Conservation (phyloP, 2,888 invertebrate species). For the Stenodera caucasica region DNA sequence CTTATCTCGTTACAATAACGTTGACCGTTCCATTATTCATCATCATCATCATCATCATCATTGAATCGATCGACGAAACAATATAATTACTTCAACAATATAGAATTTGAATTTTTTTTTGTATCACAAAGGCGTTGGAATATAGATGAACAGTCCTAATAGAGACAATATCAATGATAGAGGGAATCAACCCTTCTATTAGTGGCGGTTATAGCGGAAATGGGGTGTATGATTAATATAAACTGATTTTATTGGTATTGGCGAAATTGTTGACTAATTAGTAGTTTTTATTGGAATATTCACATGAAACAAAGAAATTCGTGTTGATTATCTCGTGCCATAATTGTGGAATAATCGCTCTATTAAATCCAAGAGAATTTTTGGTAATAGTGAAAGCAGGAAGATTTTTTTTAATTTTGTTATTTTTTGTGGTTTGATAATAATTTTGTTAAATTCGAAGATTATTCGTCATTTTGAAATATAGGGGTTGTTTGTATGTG, state of each 20-base stretch:
- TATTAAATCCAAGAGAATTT: neutral
- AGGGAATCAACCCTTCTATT: neutral
- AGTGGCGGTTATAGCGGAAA: neutral
- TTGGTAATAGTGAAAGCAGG: neutral
- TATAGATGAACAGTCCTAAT: neutral
- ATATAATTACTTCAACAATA: neutral
- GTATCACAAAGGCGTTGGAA: neutral
- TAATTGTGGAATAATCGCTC: neutral
- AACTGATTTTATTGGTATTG: no score
- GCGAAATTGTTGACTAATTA: neutral
- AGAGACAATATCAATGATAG: neutral
- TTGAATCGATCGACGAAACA: slow-evolving; percentile 10
- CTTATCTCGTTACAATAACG: slow-evolving; percentile 16
- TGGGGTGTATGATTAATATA: neutral
- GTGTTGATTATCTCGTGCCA: neutral
- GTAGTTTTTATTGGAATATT: neutral
- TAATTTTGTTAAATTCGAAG: neutral
- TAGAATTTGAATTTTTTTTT: no score
- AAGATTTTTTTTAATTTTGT: neutral
- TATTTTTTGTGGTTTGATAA: no score
- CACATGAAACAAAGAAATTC: neutral
- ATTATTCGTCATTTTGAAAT: neutral
- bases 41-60: no score
- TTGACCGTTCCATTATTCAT: slow-evolving; percentile 18
- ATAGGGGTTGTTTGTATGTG: slow-evolving; percentile 8